These are phyloP conservation scores for Platynereis dumerilii DNA, from an alignment of 2,888 invertebrate genomes.

Conservation along the genomic window DNA sequence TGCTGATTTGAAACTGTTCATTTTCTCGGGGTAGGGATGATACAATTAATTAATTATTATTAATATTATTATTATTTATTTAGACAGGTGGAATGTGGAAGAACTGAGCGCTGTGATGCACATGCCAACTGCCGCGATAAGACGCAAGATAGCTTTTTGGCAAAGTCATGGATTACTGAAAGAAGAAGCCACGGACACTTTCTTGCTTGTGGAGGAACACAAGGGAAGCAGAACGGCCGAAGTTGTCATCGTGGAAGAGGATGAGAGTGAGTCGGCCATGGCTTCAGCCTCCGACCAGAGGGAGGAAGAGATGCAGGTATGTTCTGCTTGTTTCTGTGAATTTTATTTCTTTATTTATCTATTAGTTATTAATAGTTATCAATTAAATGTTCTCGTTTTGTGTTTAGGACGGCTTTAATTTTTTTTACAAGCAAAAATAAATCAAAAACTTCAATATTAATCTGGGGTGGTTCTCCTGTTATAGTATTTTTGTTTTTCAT, in stretches of 20 bases:
- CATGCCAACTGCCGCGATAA: conserved; percentile 82
- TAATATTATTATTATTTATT: no score
- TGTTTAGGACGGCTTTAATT: no score
- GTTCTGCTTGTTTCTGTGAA: neutral
- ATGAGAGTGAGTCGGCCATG: conserved; percentile 91
- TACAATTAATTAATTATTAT: no score
- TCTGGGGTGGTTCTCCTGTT: no score
- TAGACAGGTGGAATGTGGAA: conserved; percentile 84
- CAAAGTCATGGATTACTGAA: conserved; percentile 87
- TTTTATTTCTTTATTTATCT: no score
- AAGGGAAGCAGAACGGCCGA: conserved; percentile 36
- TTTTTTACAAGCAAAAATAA: no score
- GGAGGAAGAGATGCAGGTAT: conserved; percentile 85
- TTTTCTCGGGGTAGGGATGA: no score
- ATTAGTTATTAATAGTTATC: no score
- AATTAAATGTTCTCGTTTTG: no score
- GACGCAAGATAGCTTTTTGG: conserved; percentile 91
- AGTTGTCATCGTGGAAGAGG: conserved; percentile 76
- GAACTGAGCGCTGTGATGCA: conserved; percentile 85
- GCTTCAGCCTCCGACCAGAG: conserved; percentile 92
- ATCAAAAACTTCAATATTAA: no score
- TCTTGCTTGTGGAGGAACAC: conserved; percentile 65
- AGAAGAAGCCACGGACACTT: conserved; percentile 79
- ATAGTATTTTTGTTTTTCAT: no score
- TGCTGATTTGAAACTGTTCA: no score